phyloP scores from a whole-genome alignment of 2,888 invertebrate genomes.

The Lycophotia porphyrea region DNA sequence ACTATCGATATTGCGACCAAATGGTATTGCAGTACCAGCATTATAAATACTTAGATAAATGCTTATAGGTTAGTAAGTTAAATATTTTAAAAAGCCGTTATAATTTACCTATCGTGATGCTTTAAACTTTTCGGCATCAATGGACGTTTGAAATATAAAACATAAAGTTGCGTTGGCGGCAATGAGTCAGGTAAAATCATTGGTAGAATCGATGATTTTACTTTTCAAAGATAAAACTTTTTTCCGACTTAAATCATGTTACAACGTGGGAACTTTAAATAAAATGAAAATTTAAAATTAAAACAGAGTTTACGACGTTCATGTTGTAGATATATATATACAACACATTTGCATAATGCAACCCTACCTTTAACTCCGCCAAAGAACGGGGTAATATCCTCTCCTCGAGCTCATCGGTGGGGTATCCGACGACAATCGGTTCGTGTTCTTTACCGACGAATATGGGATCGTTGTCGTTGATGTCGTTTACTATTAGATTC shows the following conservation, averaged over 20 bases:
- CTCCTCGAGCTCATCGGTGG: constrained; percentile 79
- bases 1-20: background rate
- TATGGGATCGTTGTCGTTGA: constrained; percentile 88
- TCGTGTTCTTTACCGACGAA: constrained; percentile 81
- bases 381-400: constrained; percentile 84
- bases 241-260: constrained; percentile 59
- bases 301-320: constrained; percentile 50
- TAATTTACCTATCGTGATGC: background rate
- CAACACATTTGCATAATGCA: constrained; percentile 48
- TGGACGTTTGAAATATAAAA: background rate
- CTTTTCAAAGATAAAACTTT: constrained; percentile 57
- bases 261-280: constrained; percentile 56
- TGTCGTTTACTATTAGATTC: constrained; percentile 88
- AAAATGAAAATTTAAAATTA: constrained; percentile 47
- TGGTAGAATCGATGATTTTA: too few relatives aligned
- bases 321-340: constrained; percentile 36
- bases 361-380: constrained; percentile 83
- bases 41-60: background rate
- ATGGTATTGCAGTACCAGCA: background rate
- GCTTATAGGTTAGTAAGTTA: background rate
- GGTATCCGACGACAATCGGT: constrained; percentile 87
- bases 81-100: background rate
- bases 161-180: constrained; percentile 36
- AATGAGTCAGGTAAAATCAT: constrained; percentile 55
- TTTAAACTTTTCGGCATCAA: background rate